Evolutionary conservation across 2,113 vertebrate genomes (phyloP).

Genomic region (Pelecanoides urinatrix): DNA sequence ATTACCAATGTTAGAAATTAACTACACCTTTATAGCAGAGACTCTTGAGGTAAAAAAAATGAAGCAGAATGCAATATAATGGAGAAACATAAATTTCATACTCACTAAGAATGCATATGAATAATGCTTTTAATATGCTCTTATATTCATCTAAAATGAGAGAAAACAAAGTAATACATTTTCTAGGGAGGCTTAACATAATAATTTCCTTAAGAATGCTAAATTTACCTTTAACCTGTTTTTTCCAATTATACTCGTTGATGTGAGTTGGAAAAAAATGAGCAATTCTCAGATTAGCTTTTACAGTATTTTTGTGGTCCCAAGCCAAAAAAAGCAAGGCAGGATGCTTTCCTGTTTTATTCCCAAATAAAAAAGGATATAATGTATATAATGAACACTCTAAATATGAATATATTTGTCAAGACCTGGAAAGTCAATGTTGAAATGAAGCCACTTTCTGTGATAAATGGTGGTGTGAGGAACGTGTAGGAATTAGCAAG

Average conservation of each 20-base stretch:
- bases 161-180: conserved; percentile 57
- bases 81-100: conserved; percentile 55
- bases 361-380: neutral
- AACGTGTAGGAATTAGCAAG: neutral
- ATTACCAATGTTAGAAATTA: neutral
- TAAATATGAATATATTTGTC: neutral
- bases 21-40: conserved; percentile 5
- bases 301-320: neutral
- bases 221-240: conserved; percentile 54
- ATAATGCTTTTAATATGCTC: conserved; percentile 55
- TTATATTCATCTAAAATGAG: conserved; percentile 63
- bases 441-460: neutral
- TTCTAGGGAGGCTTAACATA: neutral
- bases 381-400: neutral
- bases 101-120: conserved; percentile 32
- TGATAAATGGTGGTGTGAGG: neutral
- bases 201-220: conserved; percentile 50
- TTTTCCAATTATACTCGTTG: neutral
- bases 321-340: neutral
- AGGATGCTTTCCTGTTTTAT: neutral
- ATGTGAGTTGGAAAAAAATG: neutral
- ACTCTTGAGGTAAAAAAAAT: conserved; percentile 24
- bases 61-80: neutral
- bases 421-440: neutral
- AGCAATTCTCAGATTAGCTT: neutral